phyloP scores from a whole-genome alignment of 2,113 vertebrate genomes.

The Rhodinocichla rosea region DNA sequence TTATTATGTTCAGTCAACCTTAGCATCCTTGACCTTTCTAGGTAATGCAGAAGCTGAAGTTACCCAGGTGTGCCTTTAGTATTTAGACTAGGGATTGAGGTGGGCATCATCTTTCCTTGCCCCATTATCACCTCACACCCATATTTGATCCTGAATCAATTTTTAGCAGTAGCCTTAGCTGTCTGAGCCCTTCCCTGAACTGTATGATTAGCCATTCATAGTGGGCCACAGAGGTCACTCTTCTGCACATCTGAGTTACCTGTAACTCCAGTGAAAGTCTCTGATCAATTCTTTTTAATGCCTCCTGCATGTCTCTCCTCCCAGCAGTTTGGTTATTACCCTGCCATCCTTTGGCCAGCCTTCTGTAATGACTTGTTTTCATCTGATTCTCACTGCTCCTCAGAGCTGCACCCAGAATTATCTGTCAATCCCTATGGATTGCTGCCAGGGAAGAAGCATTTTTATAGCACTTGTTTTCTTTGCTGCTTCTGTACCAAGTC shows the following conservation, averaged over 20 bases:
- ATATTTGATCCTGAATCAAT: neutral
- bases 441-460: neutral
- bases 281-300: neutral
- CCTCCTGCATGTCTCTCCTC: neutral
- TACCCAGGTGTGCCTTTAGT: neutral
- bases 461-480: conserved; percentile 8
- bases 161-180: neutral
- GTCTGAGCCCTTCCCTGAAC: neutral
- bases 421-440: neutral
- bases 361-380: neutral
- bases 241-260: neutral
- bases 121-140: neutral
- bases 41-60: neutral
- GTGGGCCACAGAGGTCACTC: neutral
- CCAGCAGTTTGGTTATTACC: neutral
- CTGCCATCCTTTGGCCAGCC: neutral
- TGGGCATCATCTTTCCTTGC: neutral
- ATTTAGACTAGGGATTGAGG: neutral
- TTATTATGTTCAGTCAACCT: neutral
- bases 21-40: neutral
- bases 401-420: neutral
- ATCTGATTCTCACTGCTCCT: neutral
- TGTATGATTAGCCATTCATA: neutral
- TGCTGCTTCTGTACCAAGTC: neutral
- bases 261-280: neutral